Percentiles rank a stretch among this genome's conserved stretches.
Conservation (phyloP, 2,888 invertebrate species). For the Cyclophora albipunctata region DNA sequence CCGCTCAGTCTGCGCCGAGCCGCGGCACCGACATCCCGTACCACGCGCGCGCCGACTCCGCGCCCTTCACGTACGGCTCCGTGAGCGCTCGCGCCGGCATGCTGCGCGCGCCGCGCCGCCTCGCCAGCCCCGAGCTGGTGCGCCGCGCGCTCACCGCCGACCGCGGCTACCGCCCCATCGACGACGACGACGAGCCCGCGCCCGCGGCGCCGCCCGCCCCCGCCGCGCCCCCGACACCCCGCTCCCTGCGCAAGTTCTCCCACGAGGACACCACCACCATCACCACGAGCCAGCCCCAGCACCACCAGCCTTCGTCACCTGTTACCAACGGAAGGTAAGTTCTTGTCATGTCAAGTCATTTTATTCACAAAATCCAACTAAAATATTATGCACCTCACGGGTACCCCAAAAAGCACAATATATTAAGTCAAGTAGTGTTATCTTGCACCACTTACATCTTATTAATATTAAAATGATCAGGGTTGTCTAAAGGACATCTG, state of each 20-base stretch:
- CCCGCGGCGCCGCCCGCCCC: conserved; percentile 54
- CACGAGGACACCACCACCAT: conserved; percentile 61
- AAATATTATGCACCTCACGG: neutral
- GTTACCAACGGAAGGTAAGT: conserved; percentile 58
- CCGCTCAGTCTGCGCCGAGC: conserved; percentile 68
- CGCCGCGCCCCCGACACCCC: conserved; percentile 50
- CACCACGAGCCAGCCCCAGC: conserved; percentile 31
- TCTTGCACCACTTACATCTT: too few species aligned
- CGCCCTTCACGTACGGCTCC: conserved; percentile 92
- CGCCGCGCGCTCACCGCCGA: conserved; percentile 79
- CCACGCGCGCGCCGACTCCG: conserved; percentile 91
- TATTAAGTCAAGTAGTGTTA: too few species aligned
- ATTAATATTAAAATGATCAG: conserved; percentile 6
- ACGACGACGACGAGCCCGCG: conserved; percentile 54
- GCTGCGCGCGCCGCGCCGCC: conserved; percentile 82
- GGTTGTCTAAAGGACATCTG: conserved; percentile 5
- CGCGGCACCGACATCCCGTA: conserved; percentile 83
- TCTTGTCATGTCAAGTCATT: neutral
- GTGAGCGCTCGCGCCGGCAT: conserved; percentile 76
- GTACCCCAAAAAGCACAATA: too few species aligned
- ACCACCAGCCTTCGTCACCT: conserved; percentile 34
- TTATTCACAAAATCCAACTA: neutral
- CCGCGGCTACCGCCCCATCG: conserved; percentile 52
- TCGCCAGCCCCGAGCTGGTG: conserved; percentile 89
- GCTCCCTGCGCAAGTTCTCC: conserved; percentile 51